Conservation (phyloP, 2,888 invertebrate species). For the Sialis fuliginosa region DNA sequence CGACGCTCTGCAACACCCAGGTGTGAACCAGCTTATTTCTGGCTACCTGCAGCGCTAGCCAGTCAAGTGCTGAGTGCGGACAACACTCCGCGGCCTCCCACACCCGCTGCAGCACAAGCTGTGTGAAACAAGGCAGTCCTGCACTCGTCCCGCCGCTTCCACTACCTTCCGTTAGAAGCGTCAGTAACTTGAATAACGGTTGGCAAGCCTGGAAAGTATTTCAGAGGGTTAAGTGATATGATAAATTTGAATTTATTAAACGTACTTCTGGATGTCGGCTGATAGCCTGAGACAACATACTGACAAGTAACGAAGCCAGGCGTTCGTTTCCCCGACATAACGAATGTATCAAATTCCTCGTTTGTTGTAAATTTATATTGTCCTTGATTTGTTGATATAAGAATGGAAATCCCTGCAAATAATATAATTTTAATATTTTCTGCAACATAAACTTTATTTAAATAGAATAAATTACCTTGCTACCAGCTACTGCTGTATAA, state of each 20-base stretch:
- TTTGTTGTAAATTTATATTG: slow-evolving; percentile 80
- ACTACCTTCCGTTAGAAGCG: slow-evolving; percentile 62
- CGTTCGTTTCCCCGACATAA: slow-evolving; percentile 82
- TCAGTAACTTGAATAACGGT: slow-evolving; percentile 83
- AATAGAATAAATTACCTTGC: slow-evolving; percentile 41
- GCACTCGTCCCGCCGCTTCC: slow-evolving; percentile 33
- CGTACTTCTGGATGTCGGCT: slow-evolving; percentile 74
- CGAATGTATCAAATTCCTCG: slow-evolving; percentile 78
- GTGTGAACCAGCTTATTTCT: slow-evolving; percentile 80
- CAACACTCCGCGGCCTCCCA: slow-evolving; percentile 85
- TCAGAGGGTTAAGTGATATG: neutral
- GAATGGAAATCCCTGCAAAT: slow-evolving; percentile 70
- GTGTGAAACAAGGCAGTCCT: slow-evolving; percentile 80
- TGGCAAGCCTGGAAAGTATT: slow-evolving; percentile 46
- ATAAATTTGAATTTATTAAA: slow-evolving; percentile 3
- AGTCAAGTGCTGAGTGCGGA: slow-evolving; percentile 81
- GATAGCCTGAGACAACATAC: slow-evolving; percentile 80
- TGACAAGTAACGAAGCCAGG: slow-evolving; percentile 72
- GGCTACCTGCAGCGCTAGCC: slow-evolving; percentile 71
- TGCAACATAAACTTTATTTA: neutral
- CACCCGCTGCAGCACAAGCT: slow-evolving; percentile 68
- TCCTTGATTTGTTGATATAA: slow-evolving; percentile 89
- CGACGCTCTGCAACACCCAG: slow-evolving; percentile 83
- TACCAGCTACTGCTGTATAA: slow-evolving; percentile 65
- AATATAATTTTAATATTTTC: slow-evolving; percentile 5